Percentiles rank a stretch among this genome's conserved stretches.
Conservation (phyloP, 2,888 invertebrate genomes). For the Pilophorus perplexus region DNA sequence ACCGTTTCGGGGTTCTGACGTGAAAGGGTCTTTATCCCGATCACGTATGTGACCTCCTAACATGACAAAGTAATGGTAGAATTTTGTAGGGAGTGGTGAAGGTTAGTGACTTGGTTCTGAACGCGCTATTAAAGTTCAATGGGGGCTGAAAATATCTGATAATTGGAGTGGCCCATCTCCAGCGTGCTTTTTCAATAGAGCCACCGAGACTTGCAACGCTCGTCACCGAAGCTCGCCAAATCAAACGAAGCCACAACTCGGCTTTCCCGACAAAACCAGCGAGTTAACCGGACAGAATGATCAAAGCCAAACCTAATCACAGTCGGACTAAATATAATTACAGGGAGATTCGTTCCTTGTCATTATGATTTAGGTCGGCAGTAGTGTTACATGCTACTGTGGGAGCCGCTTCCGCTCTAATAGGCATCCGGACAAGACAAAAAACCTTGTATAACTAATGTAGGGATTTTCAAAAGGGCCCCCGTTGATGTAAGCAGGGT, state of each 20-base stretch:
- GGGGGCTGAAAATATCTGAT: no score
- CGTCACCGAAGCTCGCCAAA: no score
- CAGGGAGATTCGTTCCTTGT: slow-evolving; percentile 16
- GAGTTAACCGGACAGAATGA: neutral
- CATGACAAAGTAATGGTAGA: no score
- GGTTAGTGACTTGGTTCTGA: no score
- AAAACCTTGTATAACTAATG: slow-evolving; percentile 1
- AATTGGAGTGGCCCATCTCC: no score
- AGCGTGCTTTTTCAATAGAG: no score
- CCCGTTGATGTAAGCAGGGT: no score
- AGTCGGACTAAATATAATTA: slow-evolving; percentile 39
- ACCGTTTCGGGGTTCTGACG: neutral
- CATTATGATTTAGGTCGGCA: slow-evolving; percentile 35
- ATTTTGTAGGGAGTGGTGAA: no score
- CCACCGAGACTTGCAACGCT: no score
- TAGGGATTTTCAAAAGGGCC: neutral
- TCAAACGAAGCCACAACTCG: slow-evolving; percentile 15
- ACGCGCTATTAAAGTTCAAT: no score
- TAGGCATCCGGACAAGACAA: neutral
- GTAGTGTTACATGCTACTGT: slow-evolving; percentile 27
- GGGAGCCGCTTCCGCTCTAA: slow-evolving; percentile 4
- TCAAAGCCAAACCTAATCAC: slow-evolving; percentile 18
- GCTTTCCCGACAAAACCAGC: slow-evolving; percentile 9
- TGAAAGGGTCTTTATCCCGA: no score
- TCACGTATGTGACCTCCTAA: no score